Conservation (phyloP, 2,888 invertebrate species). For the Hirtodrosophila alboralis region DNA sequence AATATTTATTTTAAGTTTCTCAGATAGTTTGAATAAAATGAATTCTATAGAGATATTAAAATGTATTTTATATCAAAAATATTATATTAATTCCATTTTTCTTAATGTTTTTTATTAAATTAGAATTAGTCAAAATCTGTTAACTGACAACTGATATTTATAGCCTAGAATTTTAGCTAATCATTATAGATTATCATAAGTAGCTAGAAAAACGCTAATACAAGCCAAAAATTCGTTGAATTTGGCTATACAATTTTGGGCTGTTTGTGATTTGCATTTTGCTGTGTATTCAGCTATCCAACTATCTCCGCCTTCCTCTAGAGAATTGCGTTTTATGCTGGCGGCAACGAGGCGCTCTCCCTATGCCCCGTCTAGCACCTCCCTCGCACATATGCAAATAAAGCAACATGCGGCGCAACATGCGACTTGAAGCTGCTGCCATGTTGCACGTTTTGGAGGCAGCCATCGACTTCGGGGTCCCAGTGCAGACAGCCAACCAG, state of each 20-base stretch:
- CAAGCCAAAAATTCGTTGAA: not conserved
- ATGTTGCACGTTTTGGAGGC: slow-evolving; percentile 47
- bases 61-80: too few species aligned
- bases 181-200: slow-evolving; percentile 8
- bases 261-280: slow-evolving; percentile 37
- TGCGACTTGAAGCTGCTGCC: slow-evolving; percentile 40
- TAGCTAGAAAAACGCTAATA: slow-evolving; percentile 15
- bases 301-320: slow-evolving; percentile 14
- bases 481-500: slow-evolving; percentile 22
- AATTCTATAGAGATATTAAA: too few species aligned
- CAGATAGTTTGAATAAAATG: too few species aligned
- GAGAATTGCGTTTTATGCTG: slow-evolving; percentile 43
- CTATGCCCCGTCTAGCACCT: slow-evolving; percentile 11
- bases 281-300: slow-evolving; percentile 34
- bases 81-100: too few species aligned
- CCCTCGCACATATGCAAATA: slow-evolving; percentile 68
- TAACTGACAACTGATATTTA: too few species aligned
- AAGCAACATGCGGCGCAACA: slow-evolving; percentile 68
- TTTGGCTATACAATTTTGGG: not conserved
- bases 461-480: slow-evolving; percentile 27
- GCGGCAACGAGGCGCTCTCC: slow-evolving; percentile 43
- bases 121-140: too few species aligned
- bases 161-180: too few species aligned
- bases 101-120: too few species aligned
- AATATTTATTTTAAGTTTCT: too few species aligned